A percentile compares a stretch with the other conserved stretches of the same genome.
These are phyloP conservation scores for Tetrapedia diversipes DNA, from an alignment of 2,888 invertebrate genomes.

Conservation along the genomic window DNA sequence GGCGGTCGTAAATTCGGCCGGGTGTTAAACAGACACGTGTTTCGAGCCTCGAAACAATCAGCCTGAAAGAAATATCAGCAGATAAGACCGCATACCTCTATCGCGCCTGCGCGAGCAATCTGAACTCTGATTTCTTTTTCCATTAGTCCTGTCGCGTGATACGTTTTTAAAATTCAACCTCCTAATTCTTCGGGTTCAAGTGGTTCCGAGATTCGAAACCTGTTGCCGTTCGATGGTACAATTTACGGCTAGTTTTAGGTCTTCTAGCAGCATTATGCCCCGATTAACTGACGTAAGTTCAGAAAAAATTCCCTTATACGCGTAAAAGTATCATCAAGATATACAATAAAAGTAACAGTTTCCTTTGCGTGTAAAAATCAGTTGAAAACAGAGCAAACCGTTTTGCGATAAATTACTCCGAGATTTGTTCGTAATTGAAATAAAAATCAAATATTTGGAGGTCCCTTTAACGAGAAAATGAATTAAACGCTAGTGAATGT, in stretches of 20 bases:
- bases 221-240: neutral
- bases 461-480: too few relatives aligned
- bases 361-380: too few relatives aligned
- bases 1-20: neutral
- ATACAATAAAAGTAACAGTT: too few relatives aligned
- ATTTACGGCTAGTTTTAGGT: neutral
- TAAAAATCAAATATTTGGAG: too few relatives aligned
- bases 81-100: neutral
- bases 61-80: neutral
- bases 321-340: too few relatives aligned
- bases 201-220: neutral
- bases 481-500: too few relatives aligned
- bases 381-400: too few relatives aligned
- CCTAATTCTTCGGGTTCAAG: neutral
- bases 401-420: too few relatives aligned
- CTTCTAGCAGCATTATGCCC: neutral
- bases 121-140: neutral
- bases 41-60: neutral
- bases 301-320: too few relatives aligned
- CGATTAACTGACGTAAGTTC: neutral
- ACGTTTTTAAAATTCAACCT: neutral
- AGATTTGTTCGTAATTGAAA: too few relatives aligned
- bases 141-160: neutral
- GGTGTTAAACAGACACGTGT: neutral
- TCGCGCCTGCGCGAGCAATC: neutral